These are phyloP conservation scores for Malurus cyaneus DNA, from an alignment of 2,113 vertebrate species.

Conservation along the genomic window DNA sequence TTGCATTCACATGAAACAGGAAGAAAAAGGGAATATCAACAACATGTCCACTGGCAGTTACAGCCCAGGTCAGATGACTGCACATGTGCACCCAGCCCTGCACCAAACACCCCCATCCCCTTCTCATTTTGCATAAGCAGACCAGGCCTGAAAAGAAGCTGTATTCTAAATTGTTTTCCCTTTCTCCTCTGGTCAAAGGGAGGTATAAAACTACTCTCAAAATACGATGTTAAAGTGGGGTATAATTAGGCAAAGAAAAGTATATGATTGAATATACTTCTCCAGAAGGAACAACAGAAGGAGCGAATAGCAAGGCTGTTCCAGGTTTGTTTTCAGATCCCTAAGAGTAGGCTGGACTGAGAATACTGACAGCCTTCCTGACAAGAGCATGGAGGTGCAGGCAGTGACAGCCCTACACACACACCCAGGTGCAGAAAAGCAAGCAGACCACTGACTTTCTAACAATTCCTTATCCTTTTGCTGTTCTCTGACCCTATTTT, in stretches of 20 bases:
- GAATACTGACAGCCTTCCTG: background rate
- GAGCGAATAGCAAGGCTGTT: background rate
- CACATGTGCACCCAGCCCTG: background rate
- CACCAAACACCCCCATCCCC: background rate
- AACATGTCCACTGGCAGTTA: fast-evolving
- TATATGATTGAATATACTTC: background rate
- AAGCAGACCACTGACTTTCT: background rate
- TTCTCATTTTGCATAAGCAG: background rate
- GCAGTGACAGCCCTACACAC: background rate
- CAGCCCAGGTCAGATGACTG: fast-evolving
- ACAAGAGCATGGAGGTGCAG: background rate
- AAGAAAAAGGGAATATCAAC: background rate
- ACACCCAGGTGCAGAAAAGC: background rate
- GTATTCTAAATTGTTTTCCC: background rate
- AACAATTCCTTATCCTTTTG: background rate
- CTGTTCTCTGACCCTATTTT: background rate
- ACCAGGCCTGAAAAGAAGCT: background rate
- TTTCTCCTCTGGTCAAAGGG: background rate
- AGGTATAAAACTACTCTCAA: background rate
- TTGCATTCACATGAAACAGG: background rate
- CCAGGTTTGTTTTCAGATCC: background rate
- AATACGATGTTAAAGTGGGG: background rate
- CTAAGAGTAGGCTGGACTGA: background rate
- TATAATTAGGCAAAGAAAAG: background rate
- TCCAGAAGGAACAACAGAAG: background rate